A percentile compares a stretch with the other conserved stretches of the same genome.
These are phyloP conservation scores for Ichneumoninae sp. DNA, from an alignment of 2,888 invertebrate genomes.

Conservation along the genomic window DNA sequence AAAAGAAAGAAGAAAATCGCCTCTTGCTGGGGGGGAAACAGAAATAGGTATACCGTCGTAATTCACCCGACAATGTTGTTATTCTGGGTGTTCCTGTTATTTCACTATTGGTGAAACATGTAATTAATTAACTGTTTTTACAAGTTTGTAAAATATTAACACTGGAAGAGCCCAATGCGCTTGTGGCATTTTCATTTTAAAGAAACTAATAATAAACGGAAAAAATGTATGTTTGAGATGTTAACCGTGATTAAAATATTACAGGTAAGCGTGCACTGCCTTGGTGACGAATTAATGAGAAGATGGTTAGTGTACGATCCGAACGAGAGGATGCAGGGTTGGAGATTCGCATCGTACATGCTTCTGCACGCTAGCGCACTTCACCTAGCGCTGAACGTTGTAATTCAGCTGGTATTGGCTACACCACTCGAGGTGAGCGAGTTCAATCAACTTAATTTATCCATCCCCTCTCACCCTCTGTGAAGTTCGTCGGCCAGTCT, in stretches of 20 bases:
- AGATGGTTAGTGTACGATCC: conserved; percentile 87
- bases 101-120: neutral
- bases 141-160: neutral
- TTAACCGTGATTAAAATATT: conserved; percentile 8
- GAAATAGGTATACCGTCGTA: conserved; percentile 17
- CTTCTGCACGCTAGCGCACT: conserved; percentile 91
- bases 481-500: neutral
- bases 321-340: conserved; percentile 88
- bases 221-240: neutral
- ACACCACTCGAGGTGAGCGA: conserved; percentile 82
- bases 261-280: conserved; percentile 82
- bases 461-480: neutral
- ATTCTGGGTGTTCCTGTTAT: neutral
- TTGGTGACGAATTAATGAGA: conserved; percentile 80
- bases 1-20: conserved; percentile 6
- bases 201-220: neutral
- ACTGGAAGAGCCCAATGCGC: neutral
- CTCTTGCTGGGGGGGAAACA: conserved; percentile 18
- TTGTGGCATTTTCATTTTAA: neutral
- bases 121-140: neutral
- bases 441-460: conserved; percentile 67
- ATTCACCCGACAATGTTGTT: conserved; percentile 25
- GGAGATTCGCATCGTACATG: conserved; percentile 93
- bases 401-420: conserved; percentile 87
- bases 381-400: conserved; percentile 91